Percentiles rank a stretch among this genome's conserved stretches.
phyloP scores from a whole-genome alignment of 2,797 vertebrate species.

The Epinephelus malabaricus region DNA sequence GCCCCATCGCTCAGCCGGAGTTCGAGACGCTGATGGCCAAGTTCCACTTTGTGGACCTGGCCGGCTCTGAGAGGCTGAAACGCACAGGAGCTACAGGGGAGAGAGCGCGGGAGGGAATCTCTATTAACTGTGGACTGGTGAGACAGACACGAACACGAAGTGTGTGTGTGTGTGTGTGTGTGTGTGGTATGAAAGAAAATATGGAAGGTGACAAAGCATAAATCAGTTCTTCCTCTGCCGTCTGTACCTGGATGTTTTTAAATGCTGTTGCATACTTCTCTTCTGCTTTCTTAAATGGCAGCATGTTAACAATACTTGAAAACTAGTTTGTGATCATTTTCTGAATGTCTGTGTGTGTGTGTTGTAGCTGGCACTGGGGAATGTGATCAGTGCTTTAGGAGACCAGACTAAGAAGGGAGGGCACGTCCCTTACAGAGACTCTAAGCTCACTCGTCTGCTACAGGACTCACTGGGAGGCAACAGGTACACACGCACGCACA shows the following conservation, averaged over 20 bases:
- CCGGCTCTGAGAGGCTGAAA: slow-evolving; percentile 96
- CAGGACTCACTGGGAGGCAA: slow-evolving; percentile 98
- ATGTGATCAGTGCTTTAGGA: slow-evolving; percentile 96
- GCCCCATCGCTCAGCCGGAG: slow-evolving; percentile 87
- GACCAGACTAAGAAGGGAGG: slow-evolving; percentile 95
- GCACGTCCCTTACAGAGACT: slow-evolving; percentile 97
- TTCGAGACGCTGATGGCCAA: slow-evolving; percentile 96
- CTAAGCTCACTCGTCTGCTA: slow-evolving; percentile 96
- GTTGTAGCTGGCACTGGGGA: slow-evolving; percentile 92
- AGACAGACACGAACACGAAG: slow-evolving; percentile 20
- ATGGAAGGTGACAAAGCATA: not conserved
- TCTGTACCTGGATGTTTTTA: not conserved
- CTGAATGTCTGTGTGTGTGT: slow-evolving; percentile 5
- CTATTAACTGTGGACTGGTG: slow-evolving; percentile 98
- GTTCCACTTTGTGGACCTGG: slow-evolving; percentile 98
- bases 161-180: slow-evolving; percentile 9
- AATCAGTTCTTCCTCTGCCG: not conserved
- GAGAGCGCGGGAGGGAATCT: slow-evolving; percentile 96
- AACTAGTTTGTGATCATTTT: not conserved
- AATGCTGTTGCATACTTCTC: not conserved
- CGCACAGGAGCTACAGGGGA: slow-evolving; percentile 96
- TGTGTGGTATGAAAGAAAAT: slow-evolving; percentile 17
- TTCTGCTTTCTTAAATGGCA: slow-evolving; percentile 9
- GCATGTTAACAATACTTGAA: not conserved
- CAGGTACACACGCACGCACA: slow-evolving; percentile 84